These are phyloP conservation scores for Calosoma granatense DNA, from an alignment of 1,140 invertebrate genomes.

Conservation along the genomic window DNA sequence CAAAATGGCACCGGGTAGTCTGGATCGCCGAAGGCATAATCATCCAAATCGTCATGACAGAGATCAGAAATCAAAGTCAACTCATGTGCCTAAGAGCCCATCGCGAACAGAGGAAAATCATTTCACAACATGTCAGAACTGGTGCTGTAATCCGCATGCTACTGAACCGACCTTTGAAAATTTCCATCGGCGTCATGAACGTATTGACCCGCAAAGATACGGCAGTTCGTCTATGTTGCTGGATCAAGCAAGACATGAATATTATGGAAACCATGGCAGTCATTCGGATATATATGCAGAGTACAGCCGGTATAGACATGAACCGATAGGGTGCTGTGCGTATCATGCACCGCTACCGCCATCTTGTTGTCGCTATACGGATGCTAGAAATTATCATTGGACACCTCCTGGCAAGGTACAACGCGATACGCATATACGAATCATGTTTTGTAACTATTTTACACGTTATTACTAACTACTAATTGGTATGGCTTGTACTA, in stretches of 20 bases:
- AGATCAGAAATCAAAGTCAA: constrained; percentile 45
- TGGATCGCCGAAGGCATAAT: constrained; percentile 37
- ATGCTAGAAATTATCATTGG: constrained; percentile 29
- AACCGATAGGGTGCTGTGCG: constrained; percentile 27
- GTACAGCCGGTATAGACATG: constrained; percentile 24
- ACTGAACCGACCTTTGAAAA: constrained; percentile 29
- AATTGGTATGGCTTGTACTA: no score
- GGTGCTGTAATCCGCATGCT: constrained; percentile 35
- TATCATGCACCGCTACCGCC: constrained; percentile 27
- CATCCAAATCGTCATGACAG: constrained; percentile 36
- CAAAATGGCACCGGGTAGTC: constrained; percentile 37
- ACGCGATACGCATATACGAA: no score
- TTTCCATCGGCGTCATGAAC: constrained; percentile 33
- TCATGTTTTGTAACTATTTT: no score
- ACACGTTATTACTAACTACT: no score
- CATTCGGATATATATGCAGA: constrained; percentile 30
- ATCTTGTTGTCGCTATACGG: constrained; percentile 31
- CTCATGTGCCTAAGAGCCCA: constrained; percentile 35
- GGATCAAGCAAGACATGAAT: constrained; percentile 18
- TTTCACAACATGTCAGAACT: constrained; percentile 35
- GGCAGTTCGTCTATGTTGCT: constrained; percentile 34
- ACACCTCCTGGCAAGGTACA: constrained; percentile 19
- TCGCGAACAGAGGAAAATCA: constrained; percentile 33
- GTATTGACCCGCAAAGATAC: constrained; percentile 34
- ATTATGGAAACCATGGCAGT: constrained; percentile 25